These are phyloP conservation scores for Protobothrops flavoviridis DNA, from an alignment of 2,113 vertebrate species.

Conservation along the genomic window DNA sequence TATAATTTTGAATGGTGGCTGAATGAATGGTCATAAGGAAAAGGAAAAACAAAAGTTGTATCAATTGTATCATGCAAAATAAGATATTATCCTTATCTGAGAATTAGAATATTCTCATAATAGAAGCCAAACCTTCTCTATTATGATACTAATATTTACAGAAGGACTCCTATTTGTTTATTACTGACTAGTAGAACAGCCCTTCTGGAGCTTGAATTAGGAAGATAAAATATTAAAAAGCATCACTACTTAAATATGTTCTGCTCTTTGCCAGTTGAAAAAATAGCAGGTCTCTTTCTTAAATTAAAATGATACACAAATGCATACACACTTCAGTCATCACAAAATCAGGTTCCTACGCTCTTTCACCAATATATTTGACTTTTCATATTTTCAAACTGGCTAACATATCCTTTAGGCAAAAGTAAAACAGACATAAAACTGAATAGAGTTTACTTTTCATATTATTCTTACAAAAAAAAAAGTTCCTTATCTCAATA, in stretches of 20 bases:
- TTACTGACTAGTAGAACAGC: constrained; percentile 34
- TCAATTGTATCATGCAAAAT: fast-evolving
- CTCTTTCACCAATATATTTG: background rate
- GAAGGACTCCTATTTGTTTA: background rate
- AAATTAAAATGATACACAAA: background rate
- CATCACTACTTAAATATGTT: background rate
- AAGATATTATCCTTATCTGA: constrained; percentile 7
- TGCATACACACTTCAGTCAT: background rate
- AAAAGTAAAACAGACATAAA: constrained; percentile 8
- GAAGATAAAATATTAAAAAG: constrained; percentile 10
- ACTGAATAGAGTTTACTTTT: background rate
- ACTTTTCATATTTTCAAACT: background rate
- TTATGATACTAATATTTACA: background rate
- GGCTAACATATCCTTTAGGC: constrained; percentile 12
- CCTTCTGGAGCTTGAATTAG: constrained; percentile 12
- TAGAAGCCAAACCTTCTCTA: background rate
- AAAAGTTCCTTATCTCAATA: constrained; percentile 33
- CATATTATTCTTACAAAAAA: background rate
- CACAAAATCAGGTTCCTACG: background rate
- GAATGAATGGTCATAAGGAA: background rate
- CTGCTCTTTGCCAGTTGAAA: background rate
- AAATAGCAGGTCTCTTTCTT: background rate
- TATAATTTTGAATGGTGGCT: background rate
- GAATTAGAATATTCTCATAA: constrained; percentile 20
- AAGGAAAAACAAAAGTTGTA: constrained; percentile 5